A percentile compares a stretch with the other conserved stretches of the same genome.
phyloP scores from a whole-genome alignment of 2,888 invertebrate species.

The Capitulum mitella region DNA sequence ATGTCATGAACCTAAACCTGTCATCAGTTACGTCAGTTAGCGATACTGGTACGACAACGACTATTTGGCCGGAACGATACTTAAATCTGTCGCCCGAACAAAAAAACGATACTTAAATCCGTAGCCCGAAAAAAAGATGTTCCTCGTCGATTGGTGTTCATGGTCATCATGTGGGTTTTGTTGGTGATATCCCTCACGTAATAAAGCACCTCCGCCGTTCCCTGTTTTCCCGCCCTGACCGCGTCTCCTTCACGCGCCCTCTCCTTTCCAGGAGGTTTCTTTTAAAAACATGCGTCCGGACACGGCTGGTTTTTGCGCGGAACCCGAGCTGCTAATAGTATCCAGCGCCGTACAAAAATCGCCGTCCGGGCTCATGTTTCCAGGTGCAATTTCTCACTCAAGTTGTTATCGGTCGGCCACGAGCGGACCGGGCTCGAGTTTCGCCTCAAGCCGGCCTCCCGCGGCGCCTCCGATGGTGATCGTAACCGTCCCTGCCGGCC shows the following conservation, averaged over 20 bases:
- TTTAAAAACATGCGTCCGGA: neutral
- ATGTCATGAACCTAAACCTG: no score
- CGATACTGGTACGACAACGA: no score
- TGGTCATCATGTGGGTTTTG: no score
- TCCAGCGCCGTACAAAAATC: neutral
- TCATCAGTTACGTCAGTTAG: no score
- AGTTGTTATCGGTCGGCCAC: neutral
- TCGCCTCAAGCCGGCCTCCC: neutral
- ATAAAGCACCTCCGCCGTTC: no score
- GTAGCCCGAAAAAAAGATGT: no score
- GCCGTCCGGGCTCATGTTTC: constrained; percentile 1
- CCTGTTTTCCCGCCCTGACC: no score
- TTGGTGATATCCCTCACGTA: no score
- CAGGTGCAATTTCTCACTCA: constrained; percentile 24
- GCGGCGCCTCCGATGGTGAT: neutral
- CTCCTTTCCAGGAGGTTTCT: neutral
- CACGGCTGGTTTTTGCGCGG: neutral
- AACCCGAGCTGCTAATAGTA: neutral
- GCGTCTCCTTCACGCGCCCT: neutral
- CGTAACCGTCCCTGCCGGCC: neutral
- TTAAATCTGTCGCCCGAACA: no score
- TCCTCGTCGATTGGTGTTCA: no score
- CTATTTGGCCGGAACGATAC: no score
- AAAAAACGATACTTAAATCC: no score
- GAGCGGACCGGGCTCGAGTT: neutral